phyloP scores from a whole-genome alignment of 2,797 vertebrate genomes.

The Oryzias dopingdopingensis region DNA sequence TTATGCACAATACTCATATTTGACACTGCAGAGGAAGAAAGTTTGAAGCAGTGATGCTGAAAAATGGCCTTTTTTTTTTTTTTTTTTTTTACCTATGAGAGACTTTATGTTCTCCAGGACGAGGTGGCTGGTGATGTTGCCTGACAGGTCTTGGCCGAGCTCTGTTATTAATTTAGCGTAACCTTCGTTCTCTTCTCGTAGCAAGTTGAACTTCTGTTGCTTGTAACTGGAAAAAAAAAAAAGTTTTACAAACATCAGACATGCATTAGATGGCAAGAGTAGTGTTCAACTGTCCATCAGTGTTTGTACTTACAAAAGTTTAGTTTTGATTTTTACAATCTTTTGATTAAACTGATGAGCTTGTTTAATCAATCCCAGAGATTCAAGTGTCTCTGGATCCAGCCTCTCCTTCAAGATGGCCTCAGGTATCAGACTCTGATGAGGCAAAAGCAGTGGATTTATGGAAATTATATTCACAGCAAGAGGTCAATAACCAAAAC shows the following conservation, averaged over 20 bases:
- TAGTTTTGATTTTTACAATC: slow-evolving; percentile 99
- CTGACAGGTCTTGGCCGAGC: slow-evolving; percentile 94
- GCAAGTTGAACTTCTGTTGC: slow-evolving; percentile 98
- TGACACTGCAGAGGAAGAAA: not conserved
- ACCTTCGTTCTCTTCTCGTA: slow-evolving; percentile 98
- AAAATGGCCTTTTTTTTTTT: slow-evolving; percentile 36
- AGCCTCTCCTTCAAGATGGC: slow-evolving; percentile 93
- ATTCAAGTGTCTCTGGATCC: slow-evolving; percentile 96
- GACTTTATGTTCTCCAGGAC: slow-evolving; percentile 99
- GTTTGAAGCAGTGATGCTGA: not conserved
- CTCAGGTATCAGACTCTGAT: slow-evolving; percentile 91
- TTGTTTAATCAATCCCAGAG: slow-evolving; percentile 96
- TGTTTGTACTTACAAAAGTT: slow-evolving; percentile 90
- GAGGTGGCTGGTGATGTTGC: slow-evolving; percentile 92
- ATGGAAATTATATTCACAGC: too few species aligned
- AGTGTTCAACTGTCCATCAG: not conserved
- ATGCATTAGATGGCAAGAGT: not conserved
- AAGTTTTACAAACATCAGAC: not conserved
- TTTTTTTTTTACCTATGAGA: slow-evolving; percentile 87
- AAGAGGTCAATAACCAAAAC: too few species aligned
- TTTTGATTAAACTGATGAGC: slow-evolving; percentile 99
- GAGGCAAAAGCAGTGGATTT: not conserved
- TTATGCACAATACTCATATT: not conserved
- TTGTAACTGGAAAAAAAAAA: slow-evolving; percentile 86
- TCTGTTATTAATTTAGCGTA: slow-evolving; percentile 97